phyloP scores from a whole-genome alignment of 1,140 invertebrate genomes.

The Lordiphosa collinella region DNA sequence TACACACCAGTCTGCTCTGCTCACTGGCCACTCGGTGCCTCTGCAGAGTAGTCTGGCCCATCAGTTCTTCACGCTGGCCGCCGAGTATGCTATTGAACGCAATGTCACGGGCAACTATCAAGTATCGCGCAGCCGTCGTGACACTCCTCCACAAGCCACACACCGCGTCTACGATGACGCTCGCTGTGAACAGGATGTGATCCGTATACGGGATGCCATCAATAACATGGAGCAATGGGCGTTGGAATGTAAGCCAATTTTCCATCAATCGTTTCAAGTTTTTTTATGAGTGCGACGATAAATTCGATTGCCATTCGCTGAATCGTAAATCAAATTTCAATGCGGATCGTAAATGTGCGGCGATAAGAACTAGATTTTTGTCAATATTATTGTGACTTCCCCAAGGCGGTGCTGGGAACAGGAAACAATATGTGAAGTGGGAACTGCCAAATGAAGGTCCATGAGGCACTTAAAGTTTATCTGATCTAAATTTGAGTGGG shows the following conservation, averaged over 20 bases:
- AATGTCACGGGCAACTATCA: conserved; percentile 2
- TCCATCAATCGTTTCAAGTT: no score
- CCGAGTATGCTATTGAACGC: not conserved
- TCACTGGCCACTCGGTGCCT: conserved; percentile 35
- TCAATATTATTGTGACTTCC: no score
- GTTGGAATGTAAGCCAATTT: conserved; percentile 52
- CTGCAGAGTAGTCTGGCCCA: conserved; percentile 48
- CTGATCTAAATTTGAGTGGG: no score
- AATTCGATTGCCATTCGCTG: conserved; percentile 1
- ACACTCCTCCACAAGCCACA: not conserved
- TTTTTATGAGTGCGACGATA: not conserved
- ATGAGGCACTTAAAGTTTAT: no score
- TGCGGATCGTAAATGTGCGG: not conserved
- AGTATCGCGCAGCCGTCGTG: not conserved
- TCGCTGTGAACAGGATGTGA: conserved; percentile 40
- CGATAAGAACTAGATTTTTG: conserved; percentile 13
- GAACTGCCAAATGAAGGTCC: no score
- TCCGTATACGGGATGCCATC: conserved; percentile 45
- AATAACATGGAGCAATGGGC: conserved; percentile 60
- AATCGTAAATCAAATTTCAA: conserved; percentile 18
- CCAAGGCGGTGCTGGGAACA: no score
- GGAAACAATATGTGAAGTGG: no score
- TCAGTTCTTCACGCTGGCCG: conserved; percentile 43
- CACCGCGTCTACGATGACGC: conserved; percentile 16
- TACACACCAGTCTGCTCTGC: conserved; percentile 14